Evolutionary conservation across 1,140 invertebrate species (phyloP), one percentile per base, ranked within the genome.

Genomic region (Plodia interpunctella): DNA sequence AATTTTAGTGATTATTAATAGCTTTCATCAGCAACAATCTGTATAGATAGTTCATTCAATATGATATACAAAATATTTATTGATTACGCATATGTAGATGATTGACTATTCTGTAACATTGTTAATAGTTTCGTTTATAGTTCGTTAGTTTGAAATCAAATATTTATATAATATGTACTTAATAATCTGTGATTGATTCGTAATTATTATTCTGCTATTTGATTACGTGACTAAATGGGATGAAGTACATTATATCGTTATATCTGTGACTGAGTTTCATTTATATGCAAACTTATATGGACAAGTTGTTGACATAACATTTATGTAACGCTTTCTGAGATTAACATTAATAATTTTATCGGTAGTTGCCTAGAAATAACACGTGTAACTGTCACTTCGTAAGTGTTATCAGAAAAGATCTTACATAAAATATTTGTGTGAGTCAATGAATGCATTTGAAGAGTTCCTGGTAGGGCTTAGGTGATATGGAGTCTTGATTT

Each of bases 111-210:
- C 13, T 44, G 38, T 44, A 1, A 1, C 3, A 44, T 17, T 44
- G n/a, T 44, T 44, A 15, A 44, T 44, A 44, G 15, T 44, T 4
- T 44, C 4, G 13, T 44, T 44, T 15, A 25, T 25, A 2, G 21
- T n/a, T n/a, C n/a, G 8, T 38, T 38, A 11, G 8, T 15, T 44
- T 44, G 13, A 44, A n/a, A 44, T 15, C 6, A 4, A 44, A 44
- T n/a, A 44, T 44, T 44, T 44, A 44, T 44, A 17, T 44, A 44
- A 44, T 17, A 44, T 15, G 38, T 44, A 10, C n/a, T 15, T n/a
- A n/a, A n/a, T n/a, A n/a, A 44, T 44, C 38, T 44, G 38, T 44
- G 38, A 44, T 44, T 44, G 38, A 44, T 44, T 44, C 38, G 15
- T 15, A 44, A 15, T 44, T 44, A 5, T 15, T 44, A 44, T 44